Evolutionary conservation across 2,888 invertebrate genomes (phyloP).

Genomic region (Mimumesa dahlbomi): DNA sequence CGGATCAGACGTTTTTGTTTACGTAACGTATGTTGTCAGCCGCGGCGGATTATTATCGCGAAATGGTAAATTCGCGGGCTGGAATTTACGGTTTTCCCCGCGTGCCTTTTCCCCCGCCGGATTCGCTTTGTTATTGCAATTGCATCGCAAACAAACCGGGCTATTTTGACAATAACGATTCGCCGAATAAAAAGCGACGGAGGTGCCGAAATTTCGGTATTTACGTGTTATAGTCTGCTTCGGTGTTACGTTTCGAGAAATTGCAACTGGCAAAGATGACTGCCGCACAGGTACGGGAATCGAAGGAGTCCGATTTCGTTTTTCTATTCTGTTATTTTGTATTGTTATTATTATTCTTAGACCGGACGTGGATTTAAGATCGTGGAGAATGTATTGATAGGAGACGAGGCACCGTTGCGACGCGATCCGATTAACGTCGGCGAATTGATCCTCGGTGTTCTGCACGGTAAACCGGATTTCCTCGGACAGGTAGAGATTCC

Average conservation of each 20-base stretch:
- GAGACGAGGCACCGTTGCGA: constrained; percentile 27
- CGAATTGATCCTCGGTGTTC: constrained; percentile 44
- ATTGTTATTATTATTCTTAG: background rate
- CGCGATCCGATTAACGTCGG: constrained; percentile 41
- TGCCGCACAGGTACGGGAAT: too few species aligned
- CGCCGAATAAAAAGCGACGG: background rate
- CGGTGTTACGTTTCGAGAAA: too few species aligned
- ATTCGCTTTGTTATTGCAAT: background rate
- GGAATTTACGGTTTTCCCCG: too few species aligned
- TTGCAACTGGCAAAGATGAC: too few species aligned
- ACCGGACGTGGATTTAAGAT: constrained; percentile 27
- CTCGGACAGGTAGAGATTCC: constrained; percentile 62
- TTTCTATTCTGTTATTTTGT: too few species aligned
- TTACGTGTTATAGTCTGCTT: background rate
- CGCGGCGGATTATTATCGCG: background rate
- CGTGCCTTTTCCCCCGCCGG: background rate
- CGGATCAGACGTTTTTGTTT: background rate
- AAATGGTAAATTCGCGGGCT: too few species aligned
- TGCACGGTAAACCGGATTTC: constrained; percentile 49
- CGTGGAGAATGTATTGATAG: constrained; percentile 58
- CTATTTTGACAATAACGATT: background rate
- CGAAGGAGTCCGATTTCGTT: background rate
- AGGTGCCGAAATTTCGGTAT: background rate
- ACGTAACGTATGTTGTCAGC: background rate
- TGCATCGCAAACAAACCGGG: background rate